phyloP scores from a whole-genome alignment of 2,113 vertebrate genomes.

The Gadus chalcogrammus region DNA sequence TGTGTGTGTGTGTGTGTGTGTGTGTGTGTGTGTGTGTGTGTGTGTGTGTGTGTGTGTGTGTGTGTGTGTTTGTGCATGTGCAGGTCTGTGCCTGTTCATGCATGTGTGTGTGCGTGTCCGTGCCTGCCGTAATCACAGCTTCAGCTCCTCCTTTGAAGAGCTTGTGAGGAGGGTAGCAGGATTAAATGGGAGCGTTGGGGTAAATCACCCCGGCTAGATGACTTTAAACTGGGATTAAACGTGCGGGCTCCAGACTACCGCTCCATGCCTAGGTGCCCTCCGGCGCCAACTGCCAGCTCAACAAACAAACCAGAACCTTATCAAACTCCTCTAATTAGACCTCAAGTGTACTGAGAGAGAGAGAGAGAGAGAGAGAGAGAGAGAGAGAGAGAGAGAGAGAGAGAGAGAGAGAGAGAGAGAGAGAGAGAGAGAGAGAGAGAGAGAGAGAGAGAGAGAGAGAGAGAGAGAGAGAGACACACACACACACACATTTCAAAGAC shows the following conservation, averaged over 20 bases:
- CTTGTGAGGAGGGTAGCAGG: slow-evolving; percentile 1
- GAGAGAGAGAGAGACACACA: background rate
- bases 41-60: slow-evolving; percentile 13
- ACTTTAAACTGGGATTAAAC: slow-evolving; percentile 45
- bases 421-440: background rate
- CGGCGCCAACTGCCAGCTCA: slow-evolving; percentile 10
- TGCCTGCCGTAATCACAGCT: slow-evolving; percentile 36
- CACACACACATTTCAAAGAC: background rate
- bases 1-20: slow-evolving; percentile 14
- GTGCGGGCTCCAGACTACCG: background rate
- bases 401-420: background rate
- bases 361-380: too few species aligned
- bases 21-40: slow-evolving; percentile 4
- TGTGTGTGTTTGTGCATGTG: slow-evolving; percentile 13
- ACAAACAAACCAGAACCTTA: slow-evolving; percentile 7
- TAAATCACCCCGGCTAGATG: slow-evolving; percentile 24
- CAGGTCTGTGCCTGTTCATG: slow-evolving; percentile 11
- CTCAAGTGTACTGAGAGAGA: slow-evolving; percentile 8
- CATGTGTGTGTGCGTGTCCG: slow-evolving; percentile 3
- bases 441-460: background rate
- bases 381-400: too few species aligned
- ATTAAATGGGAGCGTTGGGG: slow-evolving; percentile 21
- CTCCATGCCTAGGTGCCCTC: slow-evolving; percentile 18
- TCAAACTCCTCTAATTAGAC: slow-evolving; percentile 5
- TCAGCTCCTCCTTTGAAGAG: slow-evolving; percentile 39